Evolutionary conservation across 2,797 vertebrate genomes (phyloP).

Genomic region (Antennarius maculatus): DNA sequence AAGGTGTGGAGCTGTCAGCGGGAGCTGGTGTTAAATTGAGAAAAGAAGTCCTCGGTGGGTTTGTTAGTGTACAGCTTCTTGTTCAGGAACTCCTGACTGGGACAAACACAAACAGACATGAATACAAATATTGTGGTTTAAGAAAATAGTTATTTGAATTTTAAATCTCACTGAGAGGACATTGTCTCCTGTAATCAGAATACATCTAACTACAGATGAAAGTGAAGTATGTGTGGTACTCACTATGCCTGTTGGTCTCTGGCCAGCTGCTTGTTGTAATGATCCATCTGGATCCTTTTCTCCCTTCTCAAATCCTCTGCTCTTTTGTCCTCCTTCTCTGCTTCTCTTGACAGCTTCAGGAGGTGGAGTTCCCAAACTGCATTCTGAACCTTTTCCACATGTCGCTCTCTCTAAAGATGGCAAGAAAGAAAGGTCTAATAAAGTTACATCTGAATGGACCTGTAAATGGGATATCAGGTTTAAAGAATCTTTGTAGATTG

Average conservation of each 20-base stretch:
- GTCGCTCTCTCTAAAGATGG: slow-evolving; percentile 65
- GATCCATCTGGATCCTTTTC: slow-evolving; percentile 65
- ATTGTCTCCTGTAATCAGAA: slow-evolving; percentile 13
- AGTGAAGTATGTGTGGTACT: slow-evolving; percentile 37
- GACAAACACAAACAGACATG: slow-evolving; percentile 45
- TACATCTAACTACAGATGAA: slow-evolving; percentile 7
- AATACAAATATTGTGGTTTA: slow-evolving; percentile 10
- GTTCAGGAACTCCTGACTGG: slow-evolving; percentile 80
- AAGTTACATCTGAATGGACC: neutral
- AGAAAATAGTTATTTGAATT: neutral
- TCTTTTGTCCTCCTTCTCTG: slow-evolving; percentile 62
- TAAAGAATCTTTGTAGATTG: neutral
- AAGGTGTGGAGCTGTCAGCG: slow-evolving; percentile 65
- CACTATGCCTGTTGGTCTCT: slow-evolving; percentile 77
- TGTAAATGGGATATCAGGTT: neutral
- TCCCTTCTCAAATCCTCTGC: slow-evolving; percentile 64
- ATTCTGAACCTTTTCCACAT: slow-evolving; percentile 62
- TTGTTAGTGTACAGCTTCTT: slow-evolving; percentile 80
- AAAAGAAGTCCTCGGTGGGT: slow-evolving; percentile 77
- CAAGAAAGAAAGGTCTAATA: slow-evolving; percentile 7
- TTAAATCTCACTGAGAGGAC: slow-evolving; percentile 3
- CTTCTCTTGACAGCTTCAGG: slow-evolving; percentile 59
- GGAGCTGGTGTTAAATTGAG: slow-evolving; percentile 79
- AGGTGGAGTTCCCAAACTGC: slow-evolving; percentile 65
- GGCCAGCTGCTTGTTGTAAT: slow-evolving; percentile 76